These are phyloP conservation scores for Apostichopus japonicus DNA, from an alignment of 35 echinoderm and acorn worm genomes.

Conservation along the genomic window DNA sequence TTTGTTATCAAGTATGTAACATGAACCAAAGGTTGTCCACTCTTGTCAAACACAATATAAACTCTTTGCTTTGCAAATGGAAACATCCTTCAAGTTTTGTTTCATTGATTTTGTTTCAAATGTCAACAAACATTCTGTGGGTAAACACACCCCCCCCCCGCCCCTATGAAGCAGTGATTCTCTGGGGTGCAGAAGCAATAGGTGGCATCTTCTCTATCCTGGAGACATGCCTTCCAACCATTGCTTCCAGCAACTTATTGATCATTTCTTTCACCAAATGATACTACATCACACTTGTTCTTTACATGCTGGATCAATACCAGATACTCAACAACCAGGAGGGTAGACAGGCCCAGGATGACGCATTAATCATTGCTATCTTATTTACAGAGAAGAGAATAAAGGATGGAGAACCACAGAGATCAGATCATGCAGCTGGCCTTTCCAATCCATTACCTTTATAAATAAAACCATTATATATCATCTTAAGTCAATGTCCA, in stretches of 20 bases:
- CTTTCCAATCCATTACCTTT: no score
- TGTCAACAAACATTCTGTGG: slow-evolving; percentile 27
- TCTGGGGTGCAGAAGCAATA: neutral
- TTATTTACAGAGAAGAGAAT: neutral
- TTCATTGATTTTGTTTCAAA: neutral
- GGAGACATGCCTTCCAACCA: neutral
- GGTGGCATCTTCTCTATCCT: neutral
- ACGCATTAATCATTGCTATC: neutral
- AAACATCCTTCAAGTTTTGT: neutral
- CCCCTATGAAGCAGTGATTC: neutral
- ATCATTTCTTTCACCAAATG: neutral
- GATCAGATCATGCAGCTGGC: no score
- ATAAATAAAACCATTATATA: no score
- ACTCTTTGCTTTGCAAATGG: neutral
- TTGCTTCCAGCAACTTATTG: slow-evolving; percentile 28
- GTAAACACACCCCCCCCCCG: neutral
- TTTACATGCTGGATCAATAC: neutral
- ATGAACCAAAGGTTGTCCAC: neutral
- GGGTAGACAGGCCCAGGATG: neutral
- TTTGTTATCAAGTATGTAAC: neutral
- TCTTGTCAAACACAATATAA: neutral
- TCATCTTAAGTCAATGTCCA: no score
- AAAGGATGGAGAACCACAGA: no score
- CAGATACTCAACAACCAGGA: neutral
- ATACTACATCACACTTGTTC: slow-evolving; percentile 29